A percentile compares a stretch with the other conserved stretches of the same genome.
phyloP scores from a whole-genome alignment of 2,113 vertebrate species.

The Thamnaconus septentrionalis region DNA sequence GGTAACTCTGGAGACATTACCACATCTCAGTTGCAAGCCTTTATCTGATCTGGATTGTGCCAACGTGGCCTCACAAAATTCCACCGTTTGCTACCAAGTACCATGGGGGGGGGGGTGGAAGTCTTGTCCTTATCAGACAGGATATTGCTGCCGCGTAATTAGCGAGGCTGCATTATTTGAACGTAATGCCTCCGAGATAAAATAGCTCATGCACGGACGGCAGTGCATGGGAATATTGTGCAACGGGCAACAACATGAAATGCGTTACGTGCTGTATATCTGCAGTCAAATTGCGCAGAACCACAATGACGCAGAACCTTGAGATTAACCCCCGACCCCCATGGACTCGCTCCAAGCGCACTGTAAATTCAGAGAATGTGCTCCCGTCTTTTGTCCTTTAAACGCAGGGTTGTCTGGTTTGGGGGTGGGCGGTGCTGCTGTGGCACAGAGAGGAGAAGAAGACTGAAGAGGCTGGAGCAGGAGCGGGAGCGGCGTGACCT shows the following conservation, averaged over 20 bases:
- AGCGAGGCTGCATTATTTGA: slow-evolving; percentile 21
- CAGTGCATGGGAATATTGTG: background rate
- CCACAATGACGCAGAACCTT: too few relatives aligned
- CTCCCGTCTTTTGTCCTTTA: slow-evolving; percentile 27
- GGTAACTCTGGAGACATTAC: slow-evolving; percentile 16
- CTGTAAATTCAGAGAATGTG: background rate
- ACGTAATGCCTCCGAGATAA: slow-evolving; percentile 16
- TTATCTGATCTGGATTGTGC: slow-evolving; percentile 41
- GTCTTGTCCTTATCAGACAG: slow-evolving; percentile 42
- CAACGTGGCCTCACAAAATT: slow-evolving; percentile 45
- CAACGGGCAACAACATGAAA: background rate
- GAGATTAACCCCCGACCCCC: too few relatives aligned
- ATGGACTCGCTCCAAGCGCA: background rate
- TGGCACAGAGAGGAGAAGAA: slow-evolving; percentile 19
- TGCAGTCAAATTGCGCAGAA: too few relatives aligned
- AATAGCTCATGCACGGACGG: slow-evolving; percentile 1
- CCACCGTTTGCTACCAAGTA: slow-evolving; percentile 53
- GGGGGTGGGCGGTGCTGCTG: slow-evolving; percentile 20
- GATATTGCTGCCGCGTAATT: slow-evolving; percentile 37
- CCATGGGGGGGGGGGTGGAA: slow-evolving; percentile 43
- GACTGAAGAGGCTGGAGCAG: slow-evolving; percentile 9
- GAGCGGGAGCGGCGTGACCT: slow-evolving; percentile 38
- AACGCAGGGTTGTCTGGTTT: slow-evolving; percentile 51
- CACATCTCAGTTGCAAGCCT: slow-evolving; percentile 41
- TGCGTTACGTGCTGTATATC: too few relatives aligned